Percentiles rank a stretch among this genome's conserved stretches.
Conservation (phyloP, 2,113 vertebrate species). For the Gymnorhina tibicen region DNA sequence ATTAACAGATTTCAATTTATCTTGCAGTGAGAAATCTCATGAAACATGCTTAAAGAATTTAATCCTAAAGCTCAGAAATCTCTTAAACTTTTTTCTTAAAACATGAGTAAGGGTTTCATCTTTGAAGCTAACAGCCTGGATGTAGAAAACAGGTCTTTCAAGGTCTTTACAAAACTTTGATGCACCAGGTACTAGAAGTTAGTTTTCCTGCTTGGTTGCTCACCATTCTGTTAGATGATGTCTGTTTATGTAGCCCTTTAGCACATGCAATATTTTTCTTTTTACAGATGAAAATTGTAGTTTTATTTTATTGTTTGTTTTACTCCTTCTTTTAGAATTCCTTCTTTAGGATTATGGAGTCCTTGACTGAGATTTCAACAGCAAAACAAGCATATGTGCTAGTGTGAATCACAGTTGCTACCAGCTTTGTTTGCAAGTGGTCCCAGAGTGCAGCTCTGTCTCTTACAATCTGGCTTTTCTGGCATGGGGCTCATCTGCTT, state of each 20-base stretch:
- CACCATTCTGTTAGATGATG: background rate
- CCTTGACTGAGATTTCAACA: slow-evolving; percentile 32
- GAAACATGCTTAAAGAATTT: background rate
- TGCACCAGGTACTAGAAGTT: background rate
- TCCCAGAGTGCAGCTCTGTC: slow-evolving; percentile 40
- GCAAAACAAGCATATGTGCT: slow-evolving; percentile 48
- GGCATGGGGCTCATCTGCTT: slow-evolving; percentile 35
- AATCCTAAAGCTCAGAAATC: background rate
- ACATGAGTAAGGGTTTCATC: background rate
- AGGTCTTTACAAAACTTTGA: background rate
- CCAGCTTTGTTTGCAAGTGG: slow-evolving; percentile 50
- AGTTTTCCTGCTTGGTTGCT: background rate
- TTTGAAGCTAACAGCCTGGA: background rate
- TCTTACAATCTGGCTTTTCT: slow-evolving; percentile 59
- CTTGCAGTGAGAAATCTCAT: background rate
- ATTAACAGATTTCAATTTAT: background rate
- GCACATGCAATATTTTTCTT: background rate
- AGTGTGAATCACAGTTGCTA: slow-evolving; percentile 14
- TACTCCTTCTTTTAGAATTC: background rate
- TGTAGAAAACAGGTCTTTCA: background rate
- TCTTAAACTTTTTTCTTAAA: background rate
- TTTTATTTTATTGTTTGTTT: background rate
- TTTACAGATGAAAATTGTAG: background rate
- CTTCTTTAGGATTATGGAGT: background rate
- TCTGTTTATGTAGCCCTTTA: background rate